phyloP scores from a whole-genome alignment of 1,140 invertebrate genomes.

The Ylistrum balloti region DNA sequence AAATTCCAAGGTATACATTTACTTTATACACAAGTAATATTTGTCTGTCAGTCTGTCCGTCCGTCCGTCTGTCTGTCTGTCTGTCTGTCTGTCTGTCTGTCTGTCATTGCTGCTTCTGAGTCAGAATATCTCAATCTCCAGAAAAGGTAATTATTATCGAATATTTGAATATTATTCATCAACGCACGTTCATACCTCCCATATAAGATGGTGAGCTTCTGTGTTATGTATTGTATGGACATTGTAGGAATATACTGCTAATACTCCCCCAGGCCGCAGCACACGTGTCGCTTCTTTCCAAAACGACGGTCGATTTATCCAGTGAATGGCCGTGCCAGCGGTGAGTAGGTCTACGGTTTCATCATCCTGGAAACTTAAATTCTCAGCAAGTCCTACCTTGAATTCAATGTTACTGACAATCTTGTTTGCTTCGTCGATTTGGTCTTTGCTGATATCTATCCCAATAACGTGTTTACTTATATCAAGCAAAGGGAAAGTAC shows the following conservation, averaged over 20 bases:
- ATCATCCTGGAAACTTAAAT: conserved; percentile 71
- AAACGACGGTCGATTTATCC: conserved; percentile 83
- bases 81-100: too few relatives aligned
- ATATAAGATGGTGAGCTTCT: conserved; percentile 44
- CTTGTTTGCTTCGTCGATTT: conserved; percentile 66
- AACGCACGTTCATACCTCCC: too few relatives aligned
- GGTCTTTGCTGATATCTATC: conserved; percentile 66
- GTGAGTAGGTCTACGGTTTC: conserved; percentile 82
- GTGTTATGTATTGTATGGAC: conserved; percentile 51
- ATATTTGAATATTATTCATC: too few relatives aligned
- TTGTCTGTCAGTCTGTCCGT: too few relatives aligned
- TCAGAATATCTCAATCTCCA: too few relatives aligned
- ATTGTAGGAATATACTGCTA: conserved; percentile 81
- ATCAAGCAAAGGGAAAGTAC: conserved; percentile 70
- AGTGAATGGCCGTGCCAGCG: conserved; percentile 82
- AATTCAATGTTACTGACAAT: conserved; percentile 62
- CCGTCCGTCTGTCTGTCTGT: too few relatives aligned
- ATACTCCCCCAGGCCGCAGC: conserved; percentile 80
- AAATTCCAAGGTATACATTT: too few relatives aligned
- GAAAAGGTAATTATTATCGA: too few relatives aligned
- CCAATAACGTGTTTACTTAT: conserved; percentile 81
- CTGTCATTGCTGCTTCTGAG: too few relatives aligned
- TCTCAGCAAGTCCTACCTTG: conserved; percentile 79
- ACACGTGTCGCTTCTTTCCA: conserved; percentile 81
- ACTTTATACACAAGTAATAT: too few relatives aligned